Evolutionary conservation across 2,113 vertebrate genomes (phyloP).

Genomic region (Hepsetus odoe): DNA sequence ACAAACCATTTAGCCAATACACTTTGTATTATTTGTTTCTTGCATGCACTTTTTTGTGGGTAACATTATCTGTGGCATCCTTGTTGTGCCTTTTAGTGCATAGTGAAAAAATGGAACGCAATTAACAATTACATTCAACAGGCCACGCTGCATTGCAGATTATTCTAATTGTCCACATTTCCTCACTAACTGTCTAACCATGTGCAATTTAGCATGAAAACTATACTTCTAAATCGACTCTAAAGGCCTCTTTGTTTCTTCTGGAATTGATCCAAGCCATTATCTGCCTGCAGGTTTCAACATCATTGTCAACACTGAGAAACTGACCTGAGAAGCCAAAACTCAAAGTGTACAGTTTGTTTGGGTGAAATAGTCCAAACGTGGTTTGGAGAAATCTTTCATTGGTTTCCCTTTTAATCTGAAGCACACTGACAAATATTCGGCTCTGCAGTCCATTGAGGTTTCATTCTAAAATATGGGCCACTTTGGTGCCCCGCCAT

Average conservation of each 20-base stretch:
- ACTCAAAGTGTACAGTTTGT: slow-evolving; percentile 61
- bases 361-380: slow-evolving; percentile 29
- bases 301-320: slow-evolving; percentile 47
- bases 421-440: slow-evolving; percentile 58
- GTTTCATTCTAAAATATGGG: slow-evolving; percentile 38
- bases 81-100: background rate
- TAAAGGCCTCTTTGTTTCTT: slow-evolving; percentile 58
- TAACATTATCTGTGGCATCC: background rate
- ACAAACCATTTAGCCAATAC: background rate
- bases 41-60: background rate
- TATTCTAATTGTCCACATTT: background rate
- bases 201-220: background rate
- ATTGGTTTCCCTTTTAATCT: slow-evolving; percentile 44
- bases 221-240: background rate
- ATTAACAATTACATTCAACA: background rate
- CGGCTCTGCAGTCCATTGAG: slow-evolving; percentile 39
- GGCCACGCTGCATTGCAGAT: background rate
- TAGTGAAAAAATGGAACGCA: background rate
- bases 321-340: slow-evolving; percentile 57
- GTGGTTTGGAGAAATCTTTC: slow-evolving; percentile 24
- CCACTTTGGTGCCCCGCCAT: slow-evolving; percentile 44
- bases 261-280: slow-evolving; percentile 50
- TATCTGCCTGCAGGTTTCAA: slow-evolving; percentile 24
- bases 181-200: background rate
- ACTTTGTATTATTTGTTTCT: background rate